Base-by-base conservation (phyloP, 2,888 invertebrate genomes). In the Chalcis sispes region DNA sequence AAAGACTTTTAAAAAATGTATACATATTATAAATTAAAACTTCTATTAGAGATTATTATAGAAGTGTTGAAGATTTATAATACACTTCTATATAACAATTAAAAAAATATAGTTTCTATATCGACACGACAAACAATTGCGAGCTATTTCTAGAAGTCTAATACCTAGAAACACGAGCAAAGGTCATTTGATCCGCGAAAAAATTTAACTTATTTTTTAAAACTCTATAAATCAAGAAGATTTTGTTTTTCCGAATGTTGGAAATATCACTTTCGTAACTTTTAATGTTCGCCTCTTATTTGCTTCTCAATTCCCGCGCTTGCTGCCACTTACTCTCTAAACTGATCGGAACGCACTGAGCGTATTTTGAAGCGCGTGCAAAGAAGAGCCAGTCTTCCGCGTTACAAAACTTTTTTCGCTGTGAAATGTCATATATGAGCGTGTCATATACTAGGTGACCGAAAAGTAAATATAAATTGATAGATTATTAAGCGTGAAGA, bases 341-440 rank as follows among this genome's bases (percentile, higher is more conserved):
- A 29, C 52, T 27, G 64, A 50, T 75, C 25, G 56, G 40, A 52
- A 42, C 42, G 32, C 15, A 77, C 77, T 77, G 59, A 71, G 61
- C 36, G 36, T 10, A 10, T 23, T 46, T 2, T 13, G 27, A 36
- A 54, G 46, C 32, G 61, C 46, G 23, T 18, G 67, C 69, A 42
- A 56, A 65, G 50, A 32, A 56, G 42, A 52, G 56, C 58, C 61
- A 66, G 48, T 69, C 77, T 77, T 77, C 72, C 77, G 77, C 72
- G 65, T 77, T 77, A 77, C 77, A 70, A 73, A 70, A 73, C 69
- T 72, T 77, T 76, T 77, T 77, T 77, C 70, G 20, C 50, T 46
- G 59, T 58, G 59, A 77, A 77, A 48, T 76, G 61, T 66, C 48
- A 54, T n/a, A n/a, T n/a, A n/a, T n/a, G n/a, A n/a, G n/a, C n/a